Percentiles rank a stretch among this genome's conserved stretches.
Conservation (phyloP, 1,140 invertebrate species). For the Sarcophaga bullata region DNA sequence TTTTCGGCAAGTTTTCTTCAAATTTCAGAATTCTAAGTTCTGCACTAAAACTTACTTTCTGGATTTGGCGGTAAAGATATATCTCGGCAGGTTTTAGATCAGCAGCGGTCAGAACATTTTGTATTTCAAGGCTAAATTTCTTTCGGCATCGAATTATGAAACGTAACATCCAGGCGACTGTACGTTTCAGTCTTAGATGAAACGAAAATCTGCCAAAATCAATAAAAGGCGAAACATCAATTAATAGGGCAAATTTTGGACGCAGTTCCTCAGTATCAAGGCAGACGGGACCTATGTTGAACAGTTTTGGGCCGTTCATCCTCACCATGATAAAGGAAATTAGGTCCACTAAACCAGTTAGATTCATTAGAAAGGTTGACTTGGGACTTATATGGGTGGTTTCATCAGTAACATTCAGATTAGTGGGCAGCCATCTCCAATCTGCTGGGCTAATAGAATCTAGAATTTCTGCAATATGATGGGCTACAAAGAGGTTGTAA, state of each 20-base stretch:
- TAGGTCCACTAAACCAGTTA: conserved; percentile 15
- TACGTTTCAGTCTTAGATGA: too few species aligned
- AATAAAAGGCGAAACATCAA: not conserved
- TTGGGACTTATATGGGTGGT: conserved; percentile 43
- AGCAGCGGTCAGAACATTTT: not conserved
- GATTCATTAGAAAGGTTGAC: not conserved
- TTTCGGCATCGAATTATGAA: too few species aligned
- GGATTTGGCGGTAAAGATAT: too few species aligned
- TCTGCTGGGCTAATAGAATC: too few species aligned
- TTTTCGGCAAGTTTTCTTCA: not conserved
- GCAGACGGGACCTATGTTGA: too few species aligned
- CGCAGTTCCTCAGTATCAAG: too few species aligned
- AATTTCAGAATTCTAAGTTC: too few species aligned
- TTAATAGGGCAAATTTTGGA: not conserved
- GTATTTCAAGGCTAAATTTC: not conserved
- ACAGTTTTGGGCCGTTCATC: not conserved
- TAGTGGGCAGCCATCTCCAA: conserved; percentile 55
- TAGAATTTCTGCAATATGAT: conserved; percentile 17
- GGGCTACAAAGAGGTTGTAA: too few species aligned
- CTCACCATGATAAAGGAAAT: conserved; percentile 24
- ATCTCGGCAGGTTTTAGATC: conserved; percentile 1
- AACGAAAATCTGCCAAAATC: too few species aligned
- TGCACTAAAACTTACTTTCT: too few species aligned
- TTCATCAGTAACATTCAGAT: conserved; percentile 55
- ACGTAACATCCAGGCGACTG: too few species aligned